Base-by-base conservation (phyloP, 2,113 vertebrate species). In the Neodon shergylaensis region DNA sequence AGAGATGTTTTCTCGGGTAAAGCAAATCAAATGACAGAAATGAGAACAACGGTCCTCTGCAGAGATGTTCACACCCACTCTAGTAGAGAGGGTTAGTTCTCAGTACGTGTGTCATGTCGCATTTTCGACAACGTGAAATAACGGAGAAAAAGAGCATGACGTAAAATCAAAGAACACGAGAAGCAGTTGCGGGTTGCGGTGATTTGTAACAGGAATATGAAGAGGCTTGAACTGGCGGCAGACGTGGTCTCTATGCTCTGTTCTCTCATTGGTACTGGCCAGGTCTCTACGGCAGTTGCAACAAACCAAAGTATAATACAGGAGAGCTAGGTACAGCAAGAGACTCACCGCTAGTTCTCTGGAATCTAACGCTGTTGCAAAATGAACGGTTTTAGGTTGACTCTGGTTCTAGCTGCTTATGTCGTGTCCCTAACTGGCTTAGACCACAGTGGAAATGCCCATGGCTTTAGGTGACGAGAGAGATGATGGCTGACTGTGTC, bases 31-130 rank as follows among this genome's bases (percentile, higher is more conserved):
- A 33, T 24, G n/a, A 49, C 11, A 86, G 36, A 24, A 70, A 31
- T 39, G 47, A 5, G 26, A 42, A 73, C n/a, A 58, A 12, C 2
- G 39, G 39, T 33, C 1, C 24, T 73, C 61, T 39, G 28, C 2
- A 42, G 79, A 88, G 9, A n/a, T 28, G 44, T 16, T n/a, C 21
- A 14, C n/a, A 52, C 10, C 10, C 33, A 21, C 6, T 70, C 65
- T n/a, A 2, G 3, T 0, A 2, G 3, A 19, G 61, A 44, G n/a
- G 14, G 7, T 1, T 58, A 26, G 8, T 11, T 39, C 33, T 63
- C 2, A 2, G 1, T 4, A 2, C 5, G 4, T 1, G 19, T 0
- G 11, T 8, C 4, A 0, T 9, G 49, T 44, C 1, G 2, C 9
- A 2, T 42, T 9, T 44, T 70, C 33, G 26, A 26, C 21, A 21